Percentiles rank a stretch among this genome's conserved stretches.
These are phyloP conservation scores for Morone chrysops DNA, from an alignment of 2,113 vertebrate species.

Conservation along the genomic window DNA sequence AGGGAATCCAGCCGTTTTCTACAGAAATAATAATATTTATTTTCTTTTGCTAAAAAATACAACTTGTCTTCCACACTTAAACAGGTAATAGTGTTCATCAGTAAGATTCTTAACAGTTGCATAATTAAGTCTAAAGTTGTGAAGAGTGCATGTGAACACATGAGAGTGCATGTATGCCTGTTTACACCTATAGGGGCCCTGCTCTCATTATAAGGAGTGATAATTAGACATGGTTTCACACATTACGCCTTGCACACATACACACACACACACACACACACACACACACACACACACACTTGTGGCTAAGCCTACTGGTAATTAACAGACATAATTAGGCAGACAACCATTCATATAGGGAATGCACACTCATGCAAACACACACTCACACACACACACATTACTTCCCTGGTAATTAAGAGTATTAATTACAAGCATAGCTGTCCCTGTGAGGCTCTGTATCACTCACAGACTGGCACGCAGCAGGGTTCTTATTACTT, in stretches of 20 bases:
- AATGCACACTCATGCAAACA: constrained; percentile 62
- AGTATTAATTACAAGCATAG: constrained; percentile 83
- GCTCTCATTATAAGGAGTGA: constrained; percentile 62
- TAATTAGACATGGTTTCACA: constrained; percentile 71
- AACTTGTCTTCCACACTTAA: not conserved
- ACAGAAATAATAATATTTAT: too few relatives aligned
- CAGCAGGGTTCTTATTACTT: constrained; percentile 76
- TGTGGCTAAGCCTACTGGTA: constrained; percentile 71
- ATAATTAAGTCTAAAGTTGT: constrained; percentile 31
- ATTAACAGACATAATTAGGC: constrained; percentile 83
- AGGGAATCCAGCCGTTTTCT: not conserved
- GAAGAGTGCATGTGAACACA: constrained; percentile 23
- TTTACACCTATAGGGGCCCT: constrained; percentile 57
- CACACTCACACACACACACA: constrained; percentile 59
- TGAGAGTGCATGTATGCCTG: constrained; percentile 19
- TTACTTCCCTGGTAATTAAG: constrained; percentile 79
- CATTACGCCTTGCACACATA: constrained; percentile 22
- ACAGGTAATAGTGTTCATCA: not conserved
- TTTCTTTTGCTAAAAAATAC: not conserved
- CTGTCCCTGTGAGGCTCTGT: constrained; percentile 78
- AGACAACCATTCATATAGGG: constrained; percentile 76
- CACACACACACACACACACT: constrained; percentile 53
- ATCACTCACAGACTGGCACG: constrained; percentile 78
- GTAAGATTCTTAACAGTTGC: constrained; percentile 2
- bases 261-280: constrained; percentile 6